phyloP scores from a whole-genome alignment of 1,140 invertebrate genomes.

The Chlorops oryzae region DNA sequence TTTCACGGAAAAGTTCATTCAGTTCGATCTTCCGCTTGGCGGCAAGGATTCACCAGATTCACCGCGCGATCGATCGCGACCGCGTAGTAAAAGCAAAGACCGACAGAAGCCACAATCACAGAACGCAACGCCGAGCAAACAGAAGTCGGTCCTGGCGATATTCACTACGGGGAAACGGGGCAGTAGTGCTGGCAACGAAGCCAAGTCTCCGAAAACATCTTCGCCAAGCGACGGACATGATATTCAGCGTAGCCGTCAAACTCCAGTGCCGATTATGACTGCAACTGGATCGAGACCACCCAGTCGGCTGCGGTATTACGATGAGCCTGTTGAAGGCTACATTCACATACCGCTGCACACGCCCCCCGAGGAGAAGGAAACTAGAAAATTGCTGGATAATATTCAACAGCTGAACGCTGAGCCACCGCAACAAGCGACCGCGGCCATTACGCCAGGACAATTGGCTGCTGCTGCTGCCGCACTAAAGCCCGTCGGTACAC shows the following conservation, averaged over 20 bases:
- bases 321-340: constrained; percentile 54
- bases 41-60: constrained; percentile 43
- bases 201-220: constrained; percentile 41
- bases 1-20: constrained; percentile 72
- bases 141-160: constrained; percentile 57
- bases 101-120: constrained; percentile 34
- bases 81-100: constrained; percentile 62
- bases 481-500: constrained; percentile 8
- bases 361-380: constrained; percentile 57
- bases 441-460: constrained; percentile 22
- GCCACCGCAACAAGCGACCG: constrained; percentile 15
- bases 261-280: constrained; percentile 17
- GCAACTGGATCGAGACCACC: constrained; percentile 27
- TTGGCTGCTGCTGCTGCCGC: constrained; percentile 13
- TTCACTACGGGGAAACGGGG: constrained; percentile 53
- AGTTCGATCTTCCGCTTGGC: constrained; percentile 63
- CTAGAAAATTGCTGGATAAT: constrained; percentile 29
- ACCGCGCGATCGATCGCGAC: constrained; percentile 46
- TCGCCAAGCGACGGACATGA: constrained; percentile 39
- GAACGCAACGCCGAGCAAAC: constrained; percentile 55
- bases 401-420: constrained; percentile 32
- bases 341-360: constrained; percentile 62
- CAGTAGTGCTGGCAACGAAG: constrained; percentile 31
- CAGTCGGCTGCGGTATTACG: constrained; percentile 53
- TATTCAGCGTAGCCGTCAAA: constrained; percentile 15